Conservation (phyloP, 2,113 vertebrate genomes). For the Nannobrachium achirus region DNA sequence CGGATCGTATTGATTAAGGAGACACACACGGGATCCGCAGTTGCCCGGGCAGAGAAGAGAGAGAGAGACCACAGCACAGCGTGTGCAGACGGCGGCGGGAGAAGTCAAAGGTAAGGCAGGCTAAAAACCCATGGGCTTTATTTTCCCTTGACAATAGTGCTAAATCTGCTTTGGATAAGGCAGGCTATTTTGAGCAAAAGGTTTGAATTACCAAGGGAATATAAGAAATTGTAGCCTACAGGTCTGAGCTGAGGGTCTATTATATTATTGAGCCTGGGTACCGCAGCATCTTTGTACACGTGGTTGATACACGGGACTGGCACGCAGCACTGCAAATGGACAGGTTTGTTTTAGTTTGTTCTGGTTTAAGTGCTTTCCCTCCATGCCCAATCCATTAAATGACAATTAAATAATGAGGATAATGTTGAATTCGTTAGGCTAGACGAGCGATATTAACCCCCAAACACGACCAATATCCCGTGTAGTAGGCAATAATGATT, state of each 20-base stretch:
- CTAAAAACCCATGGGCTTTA: slow-evolving; percentile 8
- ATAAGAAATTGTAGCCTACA: not conserved
- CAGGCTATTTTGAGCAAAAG: not conserved
- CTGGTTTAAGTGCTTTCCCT: too few relatives aligned
- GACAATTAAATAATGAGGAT: too few relatives aligned
- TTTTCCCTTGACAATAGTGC: not conserved
- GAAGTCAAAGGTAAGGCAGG: slow-evolving; percentile 57
- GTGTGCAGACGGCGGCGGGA: slow-evolving; percentile 13
- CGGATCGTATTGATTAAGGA: slow-evolving; percentile 54
- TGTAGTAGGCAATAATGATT: not conserved
- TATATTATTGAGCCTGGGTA: not conserved
- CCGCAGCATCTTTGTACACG: slow-evolving; percentile 13
- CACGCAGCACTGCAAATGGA: not conserved
- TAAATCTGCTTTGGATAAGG: not conserved
- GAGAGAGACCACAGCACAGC: slow-evolving; percentile 6
- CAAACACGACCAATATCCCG: too few relatives aligned
- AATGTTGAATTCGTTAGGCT: too few relatives aligned
- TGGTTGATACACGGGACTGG: not conserved
- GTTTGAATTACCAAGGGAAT: not conserved
- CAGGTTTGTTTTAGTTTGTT: too few relatives aligned
- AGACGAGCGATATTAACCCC: too few relatives aligned
- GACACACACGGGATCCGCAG: slow-evolving; percentile 28
- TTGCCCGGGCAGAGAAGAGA: not conserved
- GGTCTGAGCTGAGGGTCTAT: too few relatives aligned
- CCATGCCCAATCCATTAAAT: too few relatives aligned